Base-by-base conservation (phyloP, 2,888 invertebrate species). In the Hemithea aestivaria region DNA sequence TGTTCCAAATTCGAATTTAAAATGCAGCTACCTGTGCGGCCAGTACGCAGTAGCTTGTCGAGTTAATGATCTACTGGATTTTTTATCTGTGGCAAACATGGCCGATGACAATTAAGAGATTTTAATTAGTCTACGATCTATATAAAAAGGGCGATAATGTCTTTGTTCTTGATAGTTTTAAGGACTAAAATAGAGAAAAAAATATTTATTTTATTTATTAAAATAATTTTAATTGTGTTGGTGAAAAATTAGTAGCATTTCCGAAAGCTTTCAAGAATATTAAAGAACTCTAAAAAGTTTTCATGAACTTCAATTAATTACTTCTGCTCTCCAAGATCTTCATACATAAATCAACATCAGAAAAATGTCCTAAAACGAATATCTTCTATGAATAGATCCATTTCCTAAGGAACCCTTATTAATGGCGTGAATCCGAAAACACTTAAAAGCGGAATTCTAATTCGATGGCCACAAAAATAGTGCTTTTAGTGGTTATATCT, bases 1-100 rank as follows among this genome's bases (percentile, higher is more conserved):
- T 88, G 87, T 88, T 76, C 63, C 58, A 51, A 64, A 63, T 60
- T 60, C 66, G 57, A 61, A 64, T 62, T 66, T 60, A 37, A 61
- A 66, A 55, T 56, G 53, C 53, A 45, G 48, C 67, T 63, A 66
- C 66, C 63, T 66, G 67, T 66, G 67, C 54, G 65, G 52, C 58
- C 62, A 59, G 51, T 46, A 35, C 45, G 48, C 52, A 48, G 61
- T 48, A 38, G 53, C 56, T 41, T 57, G 59, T 59, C 54, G 36
- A 51, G 48, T 64, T 64, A 59, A 62, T 57, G 60, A 55, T 59
- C 52, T 59, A 56, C 52, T 11, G 20, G 11, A 22, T 29, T 45
- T 51, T 53, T 46, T 56, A 54, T 55, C 36, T 22, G 40, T 30
- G 33, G 38, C 27, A 38, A 48, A 40, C 35, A 50, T 28, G 38